Conservation (phyloP, 2,888 invertebrate species). For the Cheilosia vulpina region DNA sequence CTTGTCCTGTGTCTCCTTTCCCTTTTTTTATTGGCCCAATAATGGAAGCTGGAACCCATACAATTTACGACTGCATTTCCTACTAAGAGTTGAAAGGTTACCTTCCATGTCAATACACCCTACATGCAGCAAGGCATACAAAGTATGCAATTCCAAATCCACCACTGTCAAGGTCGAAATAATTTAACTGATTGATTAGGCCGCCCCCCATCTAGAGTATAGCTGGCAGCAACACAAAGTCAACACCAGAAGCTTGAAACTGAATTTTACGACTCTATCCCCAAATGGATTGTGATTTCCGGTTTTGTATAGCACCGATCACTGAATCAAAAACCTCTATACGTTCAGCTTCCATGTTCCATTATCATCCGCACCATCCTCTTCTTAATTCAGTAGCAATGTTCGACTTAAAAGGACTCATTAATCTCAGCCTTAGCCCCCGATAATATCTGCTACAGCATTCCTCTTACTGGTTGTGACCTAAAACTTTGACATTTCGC, state of each 20-base stretch:
- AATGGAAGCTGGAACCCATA: too few species aligned
- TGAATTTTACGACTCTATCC: slow-evolving; percentile 44
- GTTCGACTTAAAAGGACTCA: slow-evolving; percentile 68
- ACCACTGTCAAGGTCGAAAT: slow-evolving; percentile 41
- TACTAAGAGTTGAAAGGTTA: too few species aligned
- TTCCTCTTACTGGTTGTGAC: slow-evolving; percentile 49
- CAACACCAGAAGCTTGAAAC: slow-evolving; percentile 69
- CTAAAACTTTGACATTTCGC: slow-evolving; percentile 60
- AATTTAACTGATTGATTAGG: slow-evolving; percentile 64
- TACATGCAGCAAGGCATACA: not conserved
- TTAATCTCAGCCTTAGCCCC: slow-evolving; percentile 55
- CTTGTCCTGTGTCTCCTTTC: too few species aligned
- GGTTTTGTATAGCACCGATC: slow-evolving; percentile 30
- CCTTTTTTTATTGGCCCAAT: too few species aligned
- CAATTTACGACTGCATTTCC: too few species aligned
- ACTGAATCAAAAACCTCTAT: not conserved
- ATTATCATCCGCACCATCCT: slow-evolving; percentile 26
- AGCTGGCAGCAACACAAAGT: slow-evolving; percentile 10
- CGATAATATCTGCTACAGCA: slow-evolving; percentile 57
- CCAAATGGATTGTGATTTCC: slow-evolving; percentile 53
- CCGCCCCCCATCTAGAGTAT: not conserved
- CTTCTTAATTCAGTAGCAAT: slow-evolving; percentile 64
- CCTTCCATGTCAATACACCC: not conserved
- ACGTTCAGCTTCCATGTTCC: slow-evolving; percentile 41
- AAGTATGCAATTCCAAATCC: slow-evolving; percentile 37